These are phyloP conservation scores for Eueremaeus valkanovi DNA, from an alignment of 2,888 invertebrate species.

Conservation along the genomic window DNA sequence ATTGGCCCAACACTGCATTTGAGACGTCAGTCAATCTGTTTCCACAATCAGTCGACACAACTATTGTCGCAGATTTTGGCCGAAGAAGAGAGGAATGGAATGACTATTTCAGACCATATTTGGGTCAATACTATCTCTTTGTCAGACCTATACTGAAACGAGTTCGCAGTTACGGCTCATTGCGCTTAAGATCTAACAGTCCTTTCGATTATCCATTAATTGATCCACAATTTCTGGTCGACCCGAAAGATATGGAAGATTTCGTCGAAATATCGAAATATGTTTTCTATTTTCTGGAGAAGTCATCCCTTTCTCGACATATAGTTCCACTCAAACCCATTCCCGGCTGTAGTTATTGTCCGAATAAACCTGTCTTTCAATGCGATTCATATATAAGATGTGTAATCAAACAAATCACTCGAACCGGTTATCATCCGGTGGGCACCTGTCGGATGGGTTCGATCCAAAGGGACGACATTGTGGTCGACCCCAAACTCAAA, in stretches of 20 bases:
- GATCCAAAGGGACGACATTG: slow-evolving; percentile 1
- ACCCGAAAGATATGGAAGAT: background rate
- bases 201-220: background rate
- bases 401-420: background rate
- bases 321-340: background rate
- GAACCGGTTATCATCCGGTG: background rate
- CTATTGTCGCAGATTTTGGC: background rate
- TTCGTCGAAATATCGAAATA: background rate
- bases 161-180: background rate
- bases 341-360: slow-evolving; percentile 28
- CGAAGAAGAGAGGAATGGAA: background rate
- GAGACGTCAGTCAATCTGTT: background rate
- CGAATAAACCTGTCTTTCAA: background rate
- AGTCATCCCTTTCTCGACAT: background rate
- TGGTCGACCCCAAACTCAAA: slow-evolving; percentile 23
- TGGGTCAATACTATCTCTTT: background rate
- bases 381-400: slow-evolving; percentile 35
- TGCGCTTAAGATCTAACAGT: background rate
- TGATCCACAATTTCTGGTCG: background rate
- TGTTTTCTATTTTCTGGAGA: background rate
- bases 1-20: slow-evolving; percentile 26
- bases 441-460: slow-evolving; percentile 39
- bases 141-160: background rate
- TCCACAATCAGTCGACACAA: background rate
- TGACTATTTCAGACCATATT: slow-evolving; percentile 9